Conservation (phyloP, 2,797 vertebrate genomes). For the Pseudomugil tenellus region DNA sequence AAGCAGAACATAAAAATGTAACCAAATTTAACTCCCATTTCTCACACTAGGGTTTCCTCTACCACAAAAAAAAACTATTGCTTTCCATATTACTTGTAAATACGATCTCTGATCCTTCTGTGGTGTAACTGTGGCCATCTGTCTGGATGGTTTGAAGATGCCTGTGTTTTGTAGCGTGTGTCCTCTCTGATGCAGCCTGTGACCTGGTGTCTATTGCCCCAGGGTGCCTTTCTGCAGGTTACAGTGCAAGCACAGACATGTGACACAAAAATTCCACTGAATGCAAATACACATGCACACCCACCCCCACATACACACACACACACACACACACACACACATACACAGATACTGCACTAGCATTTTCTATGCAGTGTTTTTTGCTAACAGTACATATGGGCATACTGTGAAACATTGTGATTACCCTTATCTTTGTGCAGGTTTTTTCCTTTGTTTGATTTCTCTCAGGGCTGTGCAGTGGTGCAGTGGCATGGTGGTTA, state of each 20-base stretch:
- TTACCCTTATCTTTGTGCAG: conserved; percentile 4
- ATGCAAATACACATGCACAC: not conserved
- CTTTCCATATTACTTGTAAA: not conserved
- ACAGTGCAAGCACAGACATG: conserved; percentile 57
- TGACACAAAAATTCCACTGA: conserved; percentile 55
- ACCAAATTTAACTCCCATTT: not conserved
- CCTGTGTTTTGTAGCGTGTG: conserved; percentile 1
- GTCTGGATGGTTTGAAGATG: conserved; percentile 27
- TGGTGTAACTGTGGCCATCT: conserved; percentile 17
- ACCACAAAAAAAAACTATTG: not conserved
- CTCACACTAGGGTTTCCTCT: not conserved
- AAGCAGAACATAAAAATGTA: conserved; percentile 6
- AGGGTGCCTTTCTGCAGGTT: conserved; percentile 46
- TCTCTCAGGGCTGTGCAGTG: too few species aligned
- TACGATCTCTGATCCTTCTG: not conserved
- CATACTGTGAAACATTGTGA: not conserved
- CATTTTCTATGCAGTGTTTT: conserved; percentile 6
- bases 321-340: not conserved
- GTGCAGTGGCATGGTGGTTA: too few species aligned
- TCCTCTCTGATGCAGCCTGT: conserved; percentile 24
- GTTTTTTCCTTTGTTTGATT: conserved; percentile 9
- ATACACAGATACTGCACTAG: not conserved
- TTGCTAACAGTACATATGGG: conserved; percentile 4
- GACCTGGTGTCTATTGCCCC: conserved; percentile 22
- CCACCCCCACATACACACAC: not conserved